Base-by-base conservation (phyloP, 2,888 invertebrate genomes). In the Cancer borealis region DNA sequence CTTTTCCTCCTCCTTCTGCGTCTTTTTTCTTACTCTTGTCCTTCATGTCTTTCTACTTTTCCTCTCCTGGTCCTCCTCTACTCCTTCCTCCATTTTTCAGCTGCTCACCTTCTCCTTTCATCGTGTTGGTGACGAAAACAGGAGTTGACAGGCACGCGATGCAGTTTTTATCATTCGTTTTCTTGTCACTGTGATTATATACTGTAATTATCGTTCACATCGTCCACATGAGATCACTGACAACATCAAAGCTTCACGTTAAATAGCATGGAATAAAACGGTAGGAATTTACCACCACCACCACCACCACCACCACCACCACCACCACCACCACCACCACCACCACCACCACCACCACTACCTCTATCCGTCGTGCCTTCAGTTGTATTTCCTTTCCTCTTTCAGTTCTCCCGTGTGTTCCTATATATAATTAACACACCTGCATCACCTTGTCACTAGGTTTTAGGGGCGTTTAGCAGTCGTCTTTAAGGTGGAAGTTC, bases 301-400 rank as follows among this genome's bases (percentile, higher is more conserved):
- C 54, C 14, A 14, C 54, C 54, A 54, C 54, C 54, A 14, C 54
- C n/a, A n/a, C n/a, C 66, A 66, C 66, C n/a, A n/a, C 66, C 66
- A 66, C 66, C 66, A 66, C 66, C 21, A n/a, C 66, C 66, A 66
- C 66, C 66, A n/a, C 66, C 66, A 66, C 66, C 66, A 66, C 66
- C n/a, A n/a, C 66, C n/a, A 66, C 66, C 66, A 66, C 66, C 66
- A 66, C n/a, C 66, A 17, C 60, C 21, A 21, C 66, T n/a, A 17
- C n/a, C n/a, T n/a, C 66, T 4, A 4, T n/a, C 66, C n/a, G n/a
- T n/a, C 66, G n/a, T 8, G n/a, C 66, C n/a, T n/a, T 66, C 39
- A 39, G 66, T 66, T n/a, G 21, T 66, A 5, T 66, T 5, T n/a
- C 66, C 66, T 66, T 66, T 66, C n/a, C n/a, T 66, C n/a, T n/a